Evolutionary conservation across 2,797 vertebrate genomes (phyloP), one percentile per base, ranked within the genome.

Genomic region (Sarcoramphus papa): DNA sequence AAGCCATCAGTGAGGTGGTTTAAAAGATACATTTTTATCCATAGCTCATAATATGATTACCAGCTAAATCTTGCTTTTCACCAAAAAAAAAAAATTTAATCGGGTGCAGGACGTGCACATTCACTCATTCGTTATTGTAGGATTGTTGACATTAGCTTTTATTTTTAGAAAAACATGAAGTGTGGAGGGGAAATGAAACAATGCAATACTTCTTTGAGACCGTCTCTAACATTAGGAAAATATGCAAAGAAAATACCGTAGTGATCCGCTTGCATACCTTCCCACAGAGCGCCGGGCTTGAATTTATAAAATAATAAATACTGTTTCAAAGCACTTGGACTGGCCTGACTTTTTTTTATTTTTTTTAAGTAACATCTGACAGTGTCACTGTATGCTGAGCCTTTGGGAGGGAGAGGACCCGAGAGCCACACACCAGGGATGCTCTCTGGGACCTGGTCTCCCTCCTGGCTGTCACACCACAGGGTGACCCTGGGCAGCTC

Each of bases 161-260:
- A 76, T 91, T 94, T 88, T 76, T 47, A 91, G 93, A 50, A 67
- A 73, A 92, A 43, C 33, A 85, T 3, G 18, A 75, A 83, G 68
- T 2, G 13, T 69, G 47, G 84, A 92, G 28, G 75, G 84, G 89
- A 94, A 96, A 86, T 4, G 33, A 92, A 95, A 96, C 87, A 94
- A 94, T 76, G 89, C 8, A 0, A 50, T 30, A 45, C 40, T 62
- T 50, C 69, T 95, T 78, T 67, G 76, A 80, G 62, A 85, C 13
- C 0, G 5, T 56, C 51, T 85, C 76, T 53, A 92, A 59, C 69
- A 33, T 14, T 8, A 76, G 68, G 76, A 91, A 94, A 97, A 85
- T 10, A 81, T 1, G 65, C 79, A 85, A 81, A 75, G 81, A 85
- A 88, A 92, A 91, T 43, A 90, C 20, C 7, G 7, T 3, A 16